A percentile compares a stretch with the other conserved stretches of the same genome.
phyloP scores from a whole-genome alignment of 2,113 vertebrate species.

The Hyla sarda region DNA sequence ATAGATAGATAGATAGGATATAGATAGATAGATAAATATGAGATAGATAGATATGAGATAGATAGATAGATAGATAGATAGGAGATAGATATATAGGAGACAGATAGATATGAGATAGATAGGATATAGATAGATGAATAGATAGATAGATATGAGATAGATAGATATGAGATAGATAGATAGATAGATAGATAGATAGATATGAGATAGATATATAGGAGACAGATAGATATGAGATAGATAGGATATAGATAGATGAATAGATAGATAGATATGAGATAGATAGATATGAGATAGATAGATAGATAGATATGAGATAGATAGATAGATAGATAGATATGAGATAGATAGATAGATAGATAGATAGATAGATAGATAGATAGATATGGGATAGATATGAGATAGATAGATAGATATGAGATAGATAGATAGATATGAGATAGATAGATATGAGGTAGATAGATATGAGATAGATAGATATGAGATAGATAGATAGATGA shows the following conservation, averaged over 20 bases:
- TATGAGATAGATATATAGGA: neutral
- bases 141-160: neutral
- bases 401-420: neutral
- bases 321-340: neutral
- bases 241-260: neutral
- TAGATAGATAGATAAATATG: neutral
- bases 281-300: neutral
- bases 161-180: conserved; percentile 1
- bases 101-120: neutral
- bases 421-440: neutral
- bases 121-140: neutral
- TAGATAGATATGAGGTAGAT: conserved; percentile 1
- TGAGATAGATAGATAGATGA: neutral
- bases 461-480: neutral
- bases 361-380: neutral
- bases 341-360: conserved; percentile 2
- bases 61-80: conserved; percentile 6
- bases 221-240: neutral
- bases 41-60: conserved; percentile 11
- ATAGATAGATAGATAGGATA: too few species aligned
- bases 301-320: conserved; percentile 12
- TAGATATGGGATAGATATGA: neutral
- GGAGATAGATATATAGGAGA: neutral
- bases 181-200: conserved; percentile 2
- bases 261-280: too few species aligned